Conservation (phyloP, 2,113 vertebrate species). For the Orcinus orca region DNA sequence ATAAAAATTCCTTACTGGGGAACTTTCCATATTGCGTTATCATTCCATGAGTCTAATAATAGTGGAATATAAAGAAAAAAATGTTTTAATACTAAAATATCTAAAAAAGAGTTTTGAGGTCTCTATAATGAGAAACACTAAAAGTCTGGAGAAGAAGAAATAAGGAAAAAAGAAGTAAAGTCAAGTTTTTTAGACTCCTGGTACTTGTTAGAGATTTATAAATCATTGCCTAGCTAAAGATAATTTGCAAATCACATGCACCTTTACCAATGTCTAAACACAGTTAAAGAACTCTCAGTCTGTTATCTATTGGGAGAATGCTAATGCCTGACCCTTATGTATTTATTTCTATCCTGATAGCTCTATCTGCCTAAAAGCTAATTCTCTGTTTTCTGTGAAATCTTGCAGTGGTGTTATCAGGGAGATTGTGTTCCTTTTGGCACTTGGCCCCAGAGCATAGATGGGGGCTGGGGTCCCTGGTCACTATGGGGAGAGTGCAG, state of each 20-base stretch:
- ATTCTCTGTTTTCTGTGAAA: slow-evolving; percentile 80
- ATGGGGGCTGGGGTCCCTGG: slow-evolving; percentile 96
- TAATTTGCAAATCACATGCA: slow-evolving; percentile 77
- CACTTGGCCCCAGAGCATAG: slow-evolving; percentile 94
- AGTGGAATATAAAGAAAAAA: slow-evolving; percentile 70
- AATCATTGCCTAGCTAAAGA: slow-evolving; percentile 71
- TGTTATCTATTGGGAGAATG: slow-evolving; percentile 78
- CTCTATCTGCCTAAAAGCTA: slow-evolving; percentile 79
- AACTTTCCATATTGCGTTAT: slow-evolving; percentile 77
- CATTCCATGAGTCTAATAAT: slow-evolving; percentile 66
- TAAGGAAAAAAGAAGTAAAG: slow-evolving; percentile 49
- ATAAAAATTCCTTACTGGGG: slow-evolving; percentile 70
- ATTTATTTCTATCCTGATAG: slow-evolving; percentile 80
- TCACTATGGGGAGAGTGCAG: slow-evolving; percentile 98
- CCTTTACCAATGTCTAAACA: slow-evolving; percentile 78
- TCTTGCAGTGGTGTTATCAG: slow-evolving; percentile 97
- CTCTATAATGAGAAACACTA: slow-evolving; percentile 69
- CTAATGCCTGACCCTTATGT: slow-evolving; percentile 78
- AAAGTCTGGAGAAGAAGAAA: slow-evolving; percentile 54
- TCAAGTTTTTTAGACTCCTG: slow-evolving; percentile 57
- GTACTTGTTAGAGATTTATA: slow-evolving; percentile 64
- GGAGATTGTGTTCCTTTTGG: slow-evolving; percentile 96
- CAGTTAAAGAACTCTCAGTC: slow-evolving; percentile 71
- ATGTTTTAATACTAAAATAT: slow-evolving; percentile 54
- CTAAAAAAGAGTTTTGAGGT: slow-evolving; percentile 72